phyloP scores from a whole-genome alignment of 1,140 invertebrate species.

The Luehdorfia chinensis region DNA sequence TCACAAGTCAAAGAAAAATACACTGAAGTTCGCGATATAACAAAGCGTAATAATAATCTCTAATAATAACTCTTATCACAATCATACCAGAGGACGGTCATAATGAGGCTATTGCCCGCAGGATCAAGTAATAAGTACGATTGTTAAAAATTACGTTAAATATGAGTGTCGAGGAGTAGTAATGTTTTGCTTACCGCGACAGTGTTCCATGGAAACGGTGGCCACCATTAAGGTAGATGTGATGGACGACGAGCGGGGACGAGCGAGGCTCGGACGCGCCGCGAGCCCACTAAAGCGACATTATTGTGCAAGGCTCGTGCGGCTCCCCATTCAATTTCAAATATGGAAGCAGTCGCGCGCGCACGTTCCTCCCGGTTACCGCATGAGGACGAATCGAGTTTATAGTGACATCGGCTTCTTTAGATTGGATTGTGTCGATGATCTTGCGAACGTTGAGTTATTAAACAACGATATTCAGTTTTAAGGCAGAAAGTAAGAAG shows the following conservation, averaged over 20 bases:
- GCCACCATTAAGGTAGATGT: conserved; percentile 1
- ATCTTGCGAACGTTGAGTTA: not conserved
- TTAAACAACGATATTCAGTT: not conserved
- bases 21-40: not conserved
- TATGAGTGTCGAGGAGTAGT: too few relatives aligned
- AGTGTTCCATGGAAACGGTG: conserved; percentile 4
- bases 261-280: conserved; percentile 37
- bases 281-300: conserved; percentile 43
- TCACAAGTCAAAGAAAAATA: too few relatives aligned
- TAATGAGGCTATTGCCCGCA: not conserved
- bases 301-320: conserved; percentile 68
- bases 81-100: not conserved
- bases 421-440: not conserved
- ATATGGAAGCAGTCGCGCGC: conserved; percentile 63
- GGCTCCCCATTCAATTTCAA: conserved; percentile 69
- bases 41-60: not conserved
- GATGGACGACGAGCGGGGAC: conserved; percentile 1
- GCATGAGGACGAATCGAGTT: conserved; percentile 36
- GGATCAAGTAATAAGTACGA: not conserved
- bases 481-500: too few relatives aligned
- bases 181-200: conserved; percentile 5
- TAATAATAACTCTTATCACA: conserved; percentile 12
- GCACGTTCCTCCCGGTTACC: conserved; percentile 51
- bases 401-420: not conserved
- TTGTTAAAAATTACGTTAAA: too few relatives aligned